Evolutionary conservation across 2,888 invertebrate species (phyloP), one percentile per base, ranked within the genome.

Genomic region (Drosophila paranaensis): DNA sequence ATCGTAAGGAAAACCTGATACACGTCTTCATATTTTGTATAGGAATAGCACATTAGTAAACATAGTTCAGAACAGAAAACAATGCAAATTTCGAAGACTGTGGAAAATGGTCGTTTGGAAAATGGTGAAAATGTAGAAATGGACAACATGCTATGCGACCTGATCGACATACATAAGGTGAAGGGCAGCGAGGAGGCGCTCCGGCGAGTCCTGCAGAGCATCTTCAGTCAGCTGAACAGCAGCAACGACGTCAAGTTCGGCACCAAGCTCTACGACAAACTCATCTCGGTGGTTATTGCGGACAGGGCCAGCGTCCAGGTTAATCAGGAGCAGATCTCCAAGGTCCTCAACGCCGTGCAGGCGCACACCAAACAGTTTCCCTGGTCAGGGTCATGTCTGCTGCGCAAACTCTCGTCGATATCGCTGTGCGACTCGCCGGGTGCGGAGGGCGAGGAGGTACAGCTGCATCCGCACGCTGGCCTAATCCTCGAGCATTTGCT

Each of bases 401-500:
- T 85, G 1, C 40, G 55, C 8, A 57, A 62, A 6, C 46, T 90
- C 11, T 82, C 57, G 0, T 27, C 46, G 25, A 74, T 74, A 6
- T 46, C 63, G 9, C 16, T 74, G 8, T 48, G 62, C n/a, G 42
- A 67, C 14, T n/a, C 39, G 10, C 3, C 11, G 4, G 10, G 2
- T 16, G 13, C 6, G 35, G 60, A 14, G 30, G 30, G 30, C 6
- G 30, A 33, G 30, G 8, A 33, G 8, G 6, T 33, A 1, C 37
- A 61, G 13, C 43, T 65, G 25, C 66, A 71, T 69, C 64, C 69
- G 9, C 42, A 60, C 50, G 61, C 74, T 0, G 68, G 69, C 0
- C 77, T 86, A 60, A 81, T 84, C 27, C 62, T 90, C 11, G 77
- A 87, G 20, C 78, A 81, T 13, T 48, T 88, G 16, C 69, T 88